Evolutionary conservation across 2,797 vertebrate genomes (phyloP).

Genomic region (Taenioides sp.): DNA sequence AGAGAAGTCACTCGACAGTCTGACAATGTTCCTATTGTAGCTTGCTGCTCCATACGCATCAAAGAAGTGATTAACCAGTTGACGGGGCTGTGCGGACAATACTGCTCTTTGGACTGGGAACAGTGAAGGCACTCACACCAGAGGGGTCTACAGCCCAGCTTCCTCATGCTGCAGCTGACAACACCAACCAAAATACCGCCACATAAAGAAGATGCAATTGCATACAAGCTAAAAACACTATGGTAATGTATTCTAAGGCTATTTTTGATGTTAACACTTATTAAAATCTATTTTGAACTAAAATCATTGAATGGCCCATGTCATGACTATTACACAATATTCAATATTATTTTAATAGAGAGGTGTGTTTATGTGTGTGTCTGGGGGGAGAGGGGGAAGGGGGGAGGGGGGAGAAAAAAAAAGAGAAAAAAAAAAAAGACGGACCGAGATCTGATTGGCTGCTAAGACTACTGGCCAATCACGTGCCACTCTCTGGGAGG

Average conservation of each 20-base stretch:
- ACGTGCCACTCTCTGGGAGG: slow-evolving; percentile 51
- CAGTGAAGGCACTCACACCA: slow-evolving; percentile 72
- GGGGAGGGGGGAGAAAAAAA: too few species aligned
- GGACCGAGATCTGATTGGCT: slow-evolving; percentile 66
- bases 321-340: too few species aligned
- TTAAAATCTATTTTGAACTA: not conserved
- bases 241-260: not conserved
- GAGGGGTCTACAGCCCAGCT: slow-evolving; percentile 50
- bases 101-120: slow-evolving; percentile 76
- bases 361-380: not conserved
- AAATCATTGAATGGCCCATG: not conserved
- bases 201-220: slow-evolving; percentile 22
- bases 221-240: not conserved
- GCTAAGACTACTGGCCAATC: slow-evolving; percentile 60
- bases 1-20: slow-evolving; percentile 75
- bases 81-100: slow-evolving; percentile 77
- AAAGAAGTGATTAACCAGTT: slow-evolving; percentile 83
- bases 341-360: not conserved
- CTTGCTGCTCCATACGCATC: slow-evolving; percentile 74
- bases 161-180: slow-evolving; percentile 56
- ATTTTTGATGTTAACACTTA: not conserved
- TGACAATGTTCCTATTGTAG: slow-evolving; percentile 80
- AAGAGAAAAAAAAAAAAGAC: slow-evolving; percentile 41
- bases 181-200: slow-evolving; percentile 52
- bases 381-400: too few species aligned